phyloP scores from a whole-genome alignment of 2,888 invertebrate species.

The Sinopyrophorus schimmeli region DNA sequence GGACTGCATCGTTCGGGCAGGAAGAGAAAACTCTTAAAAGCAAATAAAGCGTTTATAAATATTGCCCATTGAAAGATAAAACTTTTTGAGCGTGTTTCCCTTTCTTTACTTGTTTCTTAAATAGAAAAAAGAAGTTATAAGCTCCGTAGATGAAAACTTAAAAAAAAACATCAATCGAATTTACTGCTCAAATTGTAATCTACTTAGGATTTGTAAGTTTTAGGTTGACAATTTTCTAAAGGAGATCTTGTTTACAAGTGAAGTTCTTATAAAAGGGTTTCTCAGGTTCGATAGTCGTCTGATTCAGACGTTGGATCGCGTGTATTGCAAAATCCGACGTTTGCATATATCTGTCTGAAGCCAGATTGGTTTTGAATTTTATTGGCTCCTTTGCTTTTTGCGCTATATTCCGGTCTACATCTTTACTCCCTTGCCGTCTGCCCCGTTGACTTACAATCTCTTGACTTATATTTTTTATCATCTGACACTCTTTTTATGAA shows the following conservation, averaged over 20 bases:
- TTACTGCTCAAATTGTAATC: slow-evolving; percentile 22
- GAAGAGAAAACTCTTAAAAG: slow-evolving; percentile 14
- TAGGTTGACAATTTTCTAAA: slow-evolving; percentile 32
- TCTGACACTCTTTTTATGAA: too few relatives aligned
- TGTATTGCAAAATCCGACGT: slow-evolving; percentile 33
- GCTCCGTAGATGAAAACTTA: slow-evolving; percentile 14
- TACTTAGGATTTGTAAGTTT: slow-evolving; percentile 33
- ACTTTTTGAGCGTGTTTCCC: slow-evolving; percentile 17
- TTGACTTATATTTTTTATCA: too few relatives aligned
- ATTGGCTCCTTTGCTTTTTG: slow-evolving; percentile 36
- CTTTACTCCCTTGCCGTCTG: slow-evolving; percentile 20
- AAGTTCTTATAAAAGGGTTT: slow-evolving; percentile 26
- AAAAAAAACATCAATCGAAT: slow-evolving; percentile 29
- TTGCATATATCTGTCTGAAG: slow-evolving; percentile 42
- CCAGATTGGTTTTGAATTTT: slow-evolving; percentile 47
- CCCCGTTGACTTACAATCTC: slow-evolving; percentile 23
- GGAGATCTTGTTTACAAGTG: slow-evolving; percentile 33
- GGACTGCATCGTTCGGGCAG: slow-evolving; percentile 18
- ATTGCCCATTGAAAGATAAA: slow-evolving; percentile 23
- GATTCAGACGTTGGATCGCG: slow-evolving; percentile 32
- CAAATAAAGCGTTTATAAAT: slow-evolving; percentile 24
- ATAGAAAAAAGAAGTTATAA: slow-evolving; percentile 14
- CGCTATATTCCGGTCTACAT: slow-evolving; percentile 24
- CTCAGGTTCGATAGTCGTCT: slow-evolving; percentile 29
- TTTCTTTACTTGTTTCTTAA: slow-evolving; percentile 8